Evolutionary conservation across 2,797 vertebrate genomes (phyloP).

Genomic region (Euthynnus affinis): DNA sequence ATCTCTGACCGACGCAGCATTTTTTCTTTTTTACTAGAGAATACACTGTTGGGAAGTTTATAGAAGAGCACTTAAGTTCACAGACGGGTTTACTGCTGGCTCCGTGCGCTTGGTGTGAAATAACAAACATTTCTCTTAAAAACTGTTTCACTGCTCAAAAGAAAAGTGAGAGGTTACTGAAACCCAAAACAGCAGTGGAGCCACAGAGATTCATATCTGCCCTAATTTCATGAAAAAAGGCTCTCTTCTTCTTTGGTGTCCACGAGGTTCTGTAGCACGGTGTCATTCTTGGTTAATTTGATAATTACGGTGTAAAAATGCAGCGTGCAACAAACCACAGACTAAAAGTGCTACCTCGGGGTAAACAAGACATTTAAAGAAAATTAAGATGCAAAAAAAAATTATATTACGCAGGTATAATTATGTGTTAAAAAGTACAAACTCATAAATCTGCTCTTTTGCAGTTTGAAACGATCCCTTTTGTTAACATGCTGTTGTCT

Average conservation of each 20-base stretch:
- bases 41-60: constrained; percentile 72
- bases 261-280: neutral
- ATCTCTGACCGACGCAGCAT: constrained; percentile 59
- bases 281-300: constrained; percentile 48
- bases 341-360: neutral
- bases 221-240: constrained; percentile 6
- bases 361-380: neutral
- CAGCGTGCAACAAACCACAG: constrained; percentile 30
- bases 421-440: neutral
- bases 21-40: constrained; percentile 63
- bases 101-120: constrained; percentile 71
- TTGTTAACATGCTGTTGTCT: neutral
- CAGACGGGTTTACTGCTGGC: constrained; percentile 80
- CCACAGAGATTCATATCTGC: constrained; percentile 50
- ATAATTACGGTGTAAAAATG: constrained; percentile 37
- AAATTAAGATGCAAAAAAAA: neutral
- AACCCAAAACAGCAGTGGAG: constrained; percentile 39
- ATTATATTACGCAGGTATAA: neutral
- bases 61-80: constrained; percentile 76
- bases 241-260: neutral
- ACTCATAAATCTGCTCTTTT: constrained; percentile 2
- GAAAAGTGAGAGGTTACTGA: constrained; percentile 30
- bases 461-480: neutral
- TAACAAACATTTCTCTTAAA: constrained; percentile 77
- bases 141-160: constrained; percentile 60